These are phyloP conservation scores for Pachyramphus minor DNA, from an alignment of 2,113 vertebrate genomes.

Conservation along the genomic window DNA sequence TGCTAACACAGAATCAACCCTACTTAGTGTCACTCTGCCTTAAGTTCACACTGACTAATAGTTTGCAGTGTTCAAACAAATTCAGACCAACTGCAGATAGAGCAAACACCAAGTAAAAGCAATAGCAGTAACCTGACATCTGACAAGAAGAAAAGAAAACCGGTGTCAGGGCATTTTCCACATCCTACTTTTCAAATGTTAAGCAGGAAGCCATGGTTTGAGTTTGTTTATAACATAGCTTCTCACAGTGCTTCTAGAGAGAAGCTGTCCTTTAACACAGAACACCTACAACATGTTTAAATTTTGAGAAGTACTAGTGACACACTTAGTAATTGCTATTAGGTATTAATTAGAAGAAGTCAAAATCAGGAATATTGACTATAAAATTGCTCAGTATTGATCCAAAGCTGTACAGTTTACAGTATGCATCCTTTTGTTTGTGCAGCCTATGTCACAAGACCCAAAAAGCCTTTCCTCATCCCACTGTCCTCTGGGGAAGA, in stretches of 20 bases:
- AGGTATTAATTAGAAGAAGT: not conserved
- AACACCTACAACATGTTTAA: not conserved
- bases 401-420: not conserved
- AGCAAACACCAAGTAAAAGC: not conserved
- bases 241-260: not conserved
- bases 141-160: not conserved
- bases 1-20: not conserved
- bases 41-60: not conserved
- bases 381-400: not conserved
- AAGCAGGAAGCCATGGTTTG: not conserved
- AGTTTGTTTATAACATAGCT: not conserved
- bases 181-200: not conserved
- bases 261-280: not conserved
- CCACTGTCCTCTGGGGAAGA: not conserved
- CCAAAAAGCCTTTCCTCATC: not conserved
- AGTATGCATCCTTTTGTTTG: not conserved
- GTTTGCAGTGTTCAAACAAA: not conserved
- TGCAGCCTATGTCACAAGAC: not conserved
- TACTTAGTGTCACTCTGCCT: not conserved
- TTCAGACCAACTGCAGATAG: not conserved
- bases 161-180: not conserved
- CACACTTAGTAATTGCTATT: not conserved
- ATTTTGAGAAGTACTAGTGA: not conserved
- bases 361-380: not conserved
- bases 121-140: not conserved